These are phyloP conservation scores for Phortica variegata DNA, from an alignment of 1,140 invertebrate species.

Conservation along the genomic window DNA sequence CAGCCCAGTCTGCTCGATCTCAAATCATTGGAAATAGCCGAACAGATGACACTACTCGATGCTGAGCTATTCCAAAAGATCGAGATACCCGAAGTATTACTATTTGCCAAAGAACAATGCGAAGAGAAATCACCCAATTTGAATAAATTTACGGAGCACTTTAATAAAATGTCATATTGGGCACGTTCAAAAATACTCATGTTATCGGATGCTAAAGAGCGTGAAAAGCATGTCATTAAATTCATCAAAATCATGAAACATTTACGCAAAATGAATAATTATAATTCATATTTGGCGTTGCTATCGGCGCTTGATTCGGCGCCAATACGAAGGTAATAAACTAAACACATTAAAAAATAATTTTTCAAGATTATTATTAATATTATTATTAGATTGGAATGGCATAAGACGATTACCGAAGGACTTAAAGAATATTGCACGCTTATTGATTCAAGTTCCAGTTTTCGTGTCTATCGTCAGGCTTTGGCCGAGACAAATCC, in stretches of 20 bases:
- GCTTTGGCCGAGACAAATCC: constrained; percentile 92
- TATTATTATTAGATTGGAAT: constrained; percentile 73
- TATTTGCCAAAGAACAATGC: constrained; percentile 96
- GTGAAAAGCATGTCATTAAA: constrained; percentile 95
- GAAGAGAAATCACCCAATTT: constrained; percentile 96
- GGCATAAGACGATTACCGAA: constrained; percentile 91
- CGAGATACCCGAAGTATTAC: constrained; percentile 93
- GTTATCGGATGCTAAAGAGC: constrained; percentile 83
- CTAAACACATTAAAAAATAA: not conserved
- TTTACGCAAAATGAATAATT: constrained; percentile 95
- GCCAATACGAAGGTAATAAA: constrained; percentile 70
- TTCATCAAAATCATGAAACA: constrained; percentile 99
- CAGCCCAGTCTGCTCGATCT: constrained; percentile 77
- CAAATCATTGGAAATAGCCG: constrained; percentile 82
- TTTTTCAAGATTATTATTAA: not conserved
- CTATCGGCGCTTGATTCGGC: constrained; percentile 96
- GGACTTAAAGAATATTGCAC: constrained; percentile 91
- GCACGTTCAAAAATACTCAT: constrained; percentile 77
- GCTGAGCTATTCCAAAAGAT: constrained; percentile 95
- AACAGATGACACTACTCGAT: constrained; percentile 98
- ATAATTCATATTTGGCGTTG: constrained; percentile 96
- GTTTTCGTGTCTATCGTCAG: constrained; percentile 92
- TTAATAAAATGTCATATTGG: constrained; percentile 99
- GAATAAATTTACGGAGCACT: constrained; percentile 96
- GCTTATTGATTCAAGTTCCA: constrained; percentile 93